Evolutionary conservation across 2,797 vertebrate genomes (phyloP), one percentile per base, ranked within the genome.

Genomic region (Catostomus latipinnis): DNA sequence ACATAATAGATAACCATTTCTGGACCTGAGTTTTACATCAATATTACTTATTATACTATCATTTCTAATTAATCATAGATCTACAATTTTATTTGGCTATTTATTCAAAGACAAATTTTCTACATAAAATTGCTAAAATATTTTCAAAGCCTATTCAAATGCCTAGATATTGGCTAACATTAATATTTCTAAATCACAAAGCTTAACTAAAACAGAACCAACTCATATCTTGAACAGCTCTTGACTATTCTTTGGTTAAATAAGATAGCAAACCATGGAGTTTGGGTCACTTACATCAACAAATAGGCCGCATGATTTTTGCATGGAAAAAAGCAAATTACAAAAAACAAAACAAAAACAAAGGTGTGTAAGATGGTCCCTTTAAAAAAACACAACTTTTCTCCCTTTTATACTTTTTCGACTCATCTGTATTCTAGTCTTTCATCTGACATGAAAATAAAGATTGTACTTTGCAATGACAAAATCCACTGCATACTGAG

Each of bases 211-310:
- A 63, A 75, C 60, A 79, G 72, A 52, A 74, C 68, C 76, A 83
- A 72, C 71, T 81, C 9, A 80, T 82, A 80, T 80, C 14, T 71
- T 84, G 71, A 71, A 48, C 63, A 80, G 69, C 60, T 81, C 69
- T 80, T 83, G 71, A 67, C 65, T 86, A 78, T 65, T 81, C 69
- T 81, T 71, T 84, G 83, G 75, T 85, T 89, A 93, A 93, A 93
- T 89, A 94, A 94, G 90, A 94, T 91, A 94, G 90, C 93, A 94
- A 93, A 94, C 92, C 94, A 95, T 94, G 93, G 93, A 94, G 93
- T 94, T 94, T 92, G 94, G 91, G 92, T 93, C 94, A 96, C 95
- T 95, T 96, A 96, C 95, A 96, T 95, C 92, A 94, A 95, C 94
- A 94, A 94, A 95, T 94, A 94, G 94, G 94, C 92, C 95, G 91